phyloP scores from a whole-genome alignment of 2,113 vertebrate genomes.

The Sula dactylatra region DNA sequence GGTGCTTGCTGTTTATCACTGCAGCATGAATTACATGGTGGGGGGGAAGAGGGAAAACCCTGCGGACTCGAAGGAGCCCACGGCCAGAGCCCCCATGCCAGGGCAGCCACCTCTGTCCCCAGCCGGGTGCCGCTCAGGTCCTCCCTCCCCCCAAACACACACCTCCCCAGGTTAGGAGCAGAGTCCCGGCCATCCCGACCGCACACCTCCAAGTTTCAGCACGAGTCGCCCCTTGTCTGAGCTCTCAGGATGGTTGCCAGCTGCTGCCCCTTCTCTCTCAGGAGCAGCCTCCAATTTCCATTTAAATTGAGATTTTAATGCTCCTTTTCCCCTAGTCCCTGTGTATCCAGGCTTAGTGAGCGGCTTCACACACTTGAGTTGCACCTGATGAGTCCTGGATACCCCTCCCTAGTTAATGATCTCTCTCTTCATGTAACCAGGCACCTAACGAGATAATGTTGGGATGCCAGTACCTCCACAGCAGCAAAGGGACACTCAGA shows the following conservation, averaged over 20 bases:
- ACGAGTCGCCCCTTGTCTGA: background rate
- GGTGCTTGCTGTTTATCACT: background rate
- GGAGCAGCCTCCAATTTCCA: background rate
- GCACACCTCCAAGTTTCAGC: background rate
- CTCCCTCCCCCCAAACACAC: background rate
- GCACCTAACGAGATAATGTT: background rate
- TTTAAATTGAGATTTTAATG: background rate
- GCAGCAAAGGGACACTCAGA: background rate
- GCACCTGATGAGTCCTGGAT: background rate
- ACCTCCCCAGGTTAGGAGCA: background rate
- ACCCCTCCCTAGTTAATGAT: background rate
- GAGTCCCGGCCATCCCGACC: too few species aligned
- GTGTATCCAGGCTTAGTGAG: background rate
- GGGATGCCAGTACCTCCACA: background rate
- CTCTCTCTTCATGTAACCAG: background rate
- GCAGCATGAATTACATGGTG: background rate
- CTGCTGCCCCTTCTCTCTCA: background rate
- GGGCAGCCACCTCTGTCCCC: background rate
- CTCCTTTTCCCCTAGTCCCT: background rate
- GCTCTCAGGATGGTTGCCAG: background rate
- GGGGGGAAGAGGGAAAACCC: background rate
- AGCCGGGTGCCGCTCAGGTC: background rate
- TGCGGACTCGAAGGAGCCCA: background rate
- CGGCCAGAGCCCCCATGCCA: background rate
- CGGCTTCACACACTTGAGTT: background rate